These are phyloP conservation scores for Neosilurus hyrtlii DNA, from an alignment of 2,797 vertebrate genomes.

Conservation along the genomic window DNA sequence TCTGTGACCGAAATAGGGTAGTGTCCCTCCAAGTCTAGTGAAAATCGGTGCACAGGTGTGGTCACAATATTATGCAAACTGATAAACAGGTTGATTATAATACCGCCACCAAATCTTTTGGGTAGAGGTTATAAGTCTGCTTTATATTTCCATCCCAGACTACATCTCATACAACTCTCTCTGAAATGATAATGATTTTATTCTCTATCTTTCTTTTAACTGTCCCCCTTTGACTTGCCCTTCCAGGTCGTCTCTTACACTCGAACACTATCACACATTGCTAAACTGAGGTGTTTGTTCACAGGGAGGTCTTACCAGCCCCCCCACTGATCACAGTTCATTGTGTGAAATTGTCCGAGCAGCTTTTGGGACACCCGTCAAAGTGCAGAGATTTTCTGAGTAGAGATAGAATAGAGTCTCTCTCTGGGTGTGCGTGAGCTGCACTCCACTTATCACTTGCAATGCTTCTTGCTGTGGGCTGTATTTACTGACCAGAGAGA, in stretches of 20 bases:
- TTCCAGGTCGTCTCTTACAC: background rate
- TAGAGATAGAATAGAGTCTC: conserved; percentile 19
- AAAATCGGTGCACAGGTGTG: too few relatives aligned
- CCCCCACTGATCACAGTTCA: conserved; percentile 18
- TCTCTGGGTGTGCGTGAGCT: conserved; percentile 26
- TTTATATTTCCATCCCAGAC: background rate
- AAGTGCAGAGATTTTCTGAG: conserved; percentile 43
- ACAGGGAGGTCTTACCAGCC: conserved; percentile 13
- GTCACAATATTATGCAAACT: too few relatives aligned
- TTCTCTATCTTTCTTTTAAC: background rate
- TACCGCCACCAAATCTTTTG: too few relatives aligned
- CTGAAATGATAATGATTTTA: background rate
- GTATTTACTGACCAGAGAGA: conserved; percentile 33
- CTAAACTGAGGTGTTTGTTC: conserved; percentile 23
- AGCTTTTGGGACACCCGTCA: conserved; percentile 42
- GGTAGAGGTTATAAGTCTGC: too few relatives aligned
- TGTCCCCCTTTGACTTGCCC: background rate
- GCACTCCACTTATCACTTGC: conserved; percentile 37
- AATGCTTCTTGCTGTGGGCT: conserved; percentile 38
- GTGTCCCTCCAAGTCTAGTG: too few relatives aligned
- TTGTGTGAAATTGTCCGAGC: conserved; percentile 43
- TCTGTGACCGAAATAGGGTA: too few relatives aligned
- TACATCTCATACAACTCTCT: background rate
- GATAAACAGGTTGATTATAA: too few relatives aligned
- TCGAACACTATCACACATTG: conserved; percentile 22